Evolutionary conservation across 2,797 vertebrate genomes (phyloP), one percentile per base, ranked within the genome.

Genomic region (Sebastes paucispinis): DNA sequence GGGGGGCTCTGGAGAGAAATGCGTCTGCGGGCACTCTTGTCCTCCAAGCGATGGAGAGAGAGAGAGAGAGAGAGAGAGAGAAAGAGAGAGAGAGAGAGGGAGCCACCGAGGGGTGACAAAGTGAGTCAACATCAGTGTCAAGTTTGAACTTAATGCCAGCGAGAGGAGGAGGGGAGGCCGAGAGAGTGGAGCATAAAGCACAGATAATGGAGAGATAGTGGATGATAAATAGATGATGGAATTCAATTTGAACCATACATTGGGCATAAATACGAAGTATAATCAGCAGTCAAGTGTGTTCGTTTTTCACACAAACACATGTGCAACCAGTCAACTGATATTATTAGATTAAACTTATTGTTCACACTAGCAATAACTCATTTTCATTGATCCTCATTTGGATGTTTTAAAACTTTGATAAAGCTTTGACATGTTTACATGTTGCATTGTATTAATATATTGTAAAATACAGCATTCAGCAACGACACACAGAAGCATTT

Each of bases 101-200:
- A 91, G 93, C 91, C 90, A 95, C 89, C 86, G 92, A 95, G 94
- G 91, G 92, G 94, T 96, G 95, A 96, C 95, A 96, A 93, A 95
- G 91, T 89, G 93, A 96, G 94, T 96, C 94, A 96, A 95, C 94
- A 94, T 96, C 95, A 96, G 94, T 96, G 95, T 96, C 95, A 96
- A 95, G 94, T 95, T 94, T 96, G 94, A 96, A 96, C 95, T 96
- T 96, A 95, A 96, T 95, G 94, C 94, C 94, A 95, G 90, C 79
- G 62, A 94, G 93, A 94, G 94, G 92, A 94, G 93, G 92, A 93
- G 93, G 91, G 91, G 91, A 90, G 91, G 89, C 86, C 74, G 59
- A 87, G 90, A 93, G 93, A 93, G 91, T 47, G 75, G 91, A 91
- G 91, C 92, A 91, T 91, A 92, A 92, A 93, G 79, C 80, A 86